Base-by-base conservation (phyloP, 1,140 invertebrate species). In the Ceratina japonica region DNA sequence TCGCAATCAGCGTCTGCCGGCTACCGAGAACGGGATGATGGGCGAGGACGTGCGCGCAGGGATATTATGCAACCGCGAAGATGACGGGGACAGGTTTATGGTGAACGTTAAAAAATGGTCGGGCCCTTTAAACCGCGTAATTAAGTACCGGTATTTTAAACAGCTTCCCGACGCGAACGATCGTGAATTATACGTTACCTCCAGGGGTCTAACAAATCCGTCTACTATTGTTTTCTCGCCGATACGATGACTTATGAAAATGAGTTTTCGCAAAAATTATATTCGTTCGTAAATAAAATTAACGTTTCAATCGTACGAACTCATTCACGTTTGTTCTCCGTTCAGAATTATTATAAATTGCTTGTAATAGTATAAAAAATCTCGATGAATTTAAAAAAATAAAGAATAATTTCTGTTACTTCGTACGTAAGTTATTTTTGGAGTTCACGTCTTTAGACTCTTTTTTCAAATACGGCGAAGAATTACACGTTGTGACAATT, bases 1-100 rank as follows among this genome's bases (percentile, higher is more conserved):
- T 89, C 88, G 89, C 89, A 89, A 89, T 89, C 89, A 89, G 83
- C 71, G 82, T 16, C 64, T 18, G 64, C 72, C 61, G 52, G 68
- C 77, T 83, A 79, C 82, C 64, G 79, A 68, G 77, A 56, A 3
- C 24, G 75, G 62, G 68, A 82, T 77, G 84, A 86, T 71, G 81
- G 79, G 80, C 58, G 82, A 79, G 82, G 70, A 80, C 27, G 62
- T 75, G 52, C 58, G 52, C 52, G 44, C 54, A 69, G 77, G 72
- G 65, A 65, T 52, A 75, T 74, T 71, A 71, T 75, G 75, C 63
- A 82, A 79, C 56, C 69, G 56, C 20, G 31, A 51, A 56, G 75
- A 79, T 62, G 69, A 56, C 22, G n/a, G 52, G 64, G 80, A 79
- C 80, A 68, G 76, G 62, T 82, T 82, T 82, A 82, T 51, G 76